Percentiles rank a stretch among this genome's conserved stretches.
phyloP scores from a whole-genome alignment of 1,140 invertebrate species.

The Vanessa tameamea region DNA sequence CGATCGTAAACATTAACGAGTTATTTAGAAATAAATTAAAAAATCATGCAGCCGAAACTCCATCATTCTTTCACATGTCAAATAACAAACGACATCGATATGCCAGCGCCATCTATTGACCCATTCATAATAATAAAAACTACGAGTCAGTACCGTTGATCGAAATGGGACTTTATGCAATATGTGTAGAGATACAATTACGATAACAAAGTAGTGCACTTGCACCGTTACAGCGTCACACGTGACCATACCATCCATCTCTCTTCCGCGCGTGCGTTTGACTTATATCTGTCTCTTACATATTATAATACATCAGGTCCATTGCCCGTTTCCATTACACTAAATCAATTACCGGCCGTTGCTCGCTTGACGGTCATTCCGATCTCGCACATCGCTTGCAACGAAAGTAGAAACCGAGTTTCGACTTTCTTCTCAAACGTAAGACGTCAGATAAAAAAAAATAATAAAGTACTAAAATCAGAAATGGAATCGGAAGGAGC shows the following conservation, averaged over 20 bases:
- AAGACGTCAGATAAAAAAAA: conserved; percentile 50
- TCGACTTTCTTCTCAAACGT: conserved; percentile 39
- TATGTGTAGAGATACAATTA: conserved; percentile 66
- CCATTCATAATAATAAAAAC: conserved; percentile 50
- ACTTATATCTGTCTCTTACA: conserved; percentile 58
- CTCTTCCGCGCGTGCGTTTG: conserved; percentile 48
- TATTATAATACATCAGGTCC: conserved; percentile 69
- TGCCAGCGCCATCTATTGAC: conserved; percentile 69
- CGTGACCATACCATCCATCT: conserved; percentile 55
- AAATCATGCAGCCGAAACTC: conserved; percentile 36
- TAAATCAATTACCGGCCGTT: conserved; percentile 70
- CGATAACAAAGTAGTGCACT: conserved; percentile 58
- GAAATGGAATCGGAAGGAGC: conserved; percentile 67
- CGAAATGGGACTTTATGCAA: conserved; percentile 60
- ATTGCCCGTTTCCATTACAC: conserved; percentile 78
- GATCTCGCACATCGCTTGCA: conserved; percentile 25
- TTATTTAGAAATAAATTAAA: conserved; percentile 39
- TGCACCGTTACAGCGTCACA: conserved; percentile 53
- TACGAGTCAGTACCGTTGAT: conserved; percentile 28
- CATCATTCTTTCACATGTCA: conserved; percentile 49
- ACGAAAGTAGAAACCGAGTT: conserved; percentile 24
- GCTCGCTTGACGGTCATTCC: conserved; percentile 49
- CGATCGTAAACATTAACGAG: conserved; percentile 31
- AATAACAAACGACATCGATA: conserved; percentile 55
- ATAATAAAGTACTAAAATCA: conserved; percentile 62